Evolutionary conservation across 2,888 invertebrate species (phyloP).

Genomic region (Trissoscelio sp.): DNA sequence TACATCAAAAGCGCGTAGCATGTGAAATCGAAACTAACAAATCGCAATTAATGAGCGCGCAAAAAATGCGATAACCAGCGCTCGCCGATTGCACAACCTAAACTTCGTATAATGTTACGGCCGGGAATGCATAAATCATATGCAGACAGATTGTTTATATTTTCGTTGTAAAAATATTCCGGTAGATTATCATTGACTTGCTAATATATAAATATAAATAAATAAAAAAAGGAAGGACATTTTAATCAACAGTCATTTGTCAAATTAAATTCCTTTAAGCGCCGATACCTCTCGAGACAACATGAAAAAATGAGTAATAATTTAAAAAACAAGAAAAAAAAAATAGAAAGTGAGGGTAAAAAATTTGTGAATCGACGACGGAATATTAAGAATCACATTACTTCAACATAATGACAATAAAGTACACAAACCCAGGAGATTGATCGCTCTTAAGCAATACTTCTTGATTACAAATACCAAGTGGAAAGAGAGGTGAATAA

Average conservation of each 20-base stretch:
- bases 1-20: slow-evolving; percentile 12
- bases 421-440: slow-evolving; percentile 36
- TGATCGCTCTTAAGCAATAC: slow-evolving; percentile 56
- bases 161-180: slow-evolving; percentile 17
- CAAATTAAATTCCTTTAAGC: slow-evolving; percentile 17
- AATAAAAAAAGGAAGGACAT: background rate
- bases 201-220: slow-evolving; percentile 2
- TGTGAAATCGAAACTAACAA: slow-evolving; percentile 43
- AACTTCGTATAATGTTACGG: slow-evolving; percentile 49
- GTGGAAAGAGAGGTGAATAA: slow-evolving; percentile 31
- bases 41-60: slow-evolving; percentile 35
- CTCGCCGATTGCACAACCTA: slow-evolving; percentile 12
- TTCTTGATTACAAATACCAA: slow-evolving; percentile 60
- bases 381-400: slow-evolving; percentile 40
- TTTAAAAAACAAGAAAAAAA: too few relatives aligned
- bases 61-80: slow-evolving; percentile 33
- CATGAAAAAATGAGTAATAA: too few relatives aligned
- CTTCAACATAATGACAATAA: slow-evolving; percentile 45
- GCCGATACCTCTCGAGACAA: background rate
- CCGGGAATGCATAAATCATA: slow-evolving; percentile 37
- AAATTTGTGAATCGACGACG: background rate
- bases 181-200: slow-evolving; percentile 24
- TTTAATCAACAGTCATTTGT: slow-evolving; percentile 28
- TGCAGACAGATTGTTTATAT: slow-evolving; percentile 37
- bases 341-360: background rate